phyloP scores from a whole-genome alignment of 2,113 vertebrate genomes.

The Micromys minutus region DNA sequence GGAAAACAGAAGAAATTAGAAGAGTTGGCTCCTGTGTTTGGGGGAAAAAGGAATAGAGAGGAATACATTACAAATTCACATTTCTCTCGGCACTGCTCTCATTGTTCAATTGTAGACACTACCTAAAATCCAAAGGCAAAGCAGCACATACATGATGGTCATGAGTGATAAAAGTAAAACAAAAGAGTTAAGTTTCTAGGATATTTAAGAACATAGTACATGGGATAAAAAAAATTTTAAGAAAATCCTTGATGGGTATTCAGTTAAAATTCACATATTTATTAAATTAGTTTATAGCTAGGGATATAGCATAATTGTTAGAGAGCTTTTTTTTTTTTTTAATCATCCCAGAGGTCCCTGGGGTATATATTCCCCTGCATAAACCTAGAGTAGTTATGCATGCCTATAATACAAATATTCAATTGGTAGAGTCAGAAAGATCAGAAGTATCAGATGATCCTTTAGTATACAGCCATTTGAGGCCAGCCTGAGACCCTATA shows the following conservation, averaged over 20 bases:
- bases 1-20: constrained; percentile 46
- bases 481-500: not conserved
- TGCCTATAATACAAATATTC: not conserved
- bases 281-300: constrained; percentile 9
- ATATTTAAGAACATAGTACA: not conserved
- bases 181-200: constrained; percentile 16
- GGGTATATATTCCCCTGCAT: not conserved
- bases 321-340: not conserved
- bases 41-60: constrained; percentile 47
- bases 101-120: constrained; percentile 55
- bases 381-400: not conserved
- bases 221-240: constrained; percentile 11
- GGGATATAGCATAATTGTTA: not conserved
- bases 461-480: not conserved
- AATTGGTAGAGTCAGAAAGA: not conserved
- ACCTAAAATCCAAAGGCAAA: constrained; percentile 43
- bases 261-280: not conserved
- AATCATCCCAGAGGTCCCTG: not conserved
- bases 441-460: not conserved
- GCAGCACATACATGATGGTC: not conserved
- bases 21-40: not conserved
- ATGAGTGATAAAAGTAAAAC: constrained; percentile 48
- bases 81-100: constrained; percentile 5
- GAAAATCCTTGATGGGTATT: constrained; percentile 11
- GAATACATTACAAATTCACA: constrained; percentile 50